Percentiles rank a stretch among this genome's conserved stretches.
These are phyloP conservation scores for Phalera bucephala DNA, from an alignment of 2,888 invertebrate species.

Conservation along the genomic window DNA sequence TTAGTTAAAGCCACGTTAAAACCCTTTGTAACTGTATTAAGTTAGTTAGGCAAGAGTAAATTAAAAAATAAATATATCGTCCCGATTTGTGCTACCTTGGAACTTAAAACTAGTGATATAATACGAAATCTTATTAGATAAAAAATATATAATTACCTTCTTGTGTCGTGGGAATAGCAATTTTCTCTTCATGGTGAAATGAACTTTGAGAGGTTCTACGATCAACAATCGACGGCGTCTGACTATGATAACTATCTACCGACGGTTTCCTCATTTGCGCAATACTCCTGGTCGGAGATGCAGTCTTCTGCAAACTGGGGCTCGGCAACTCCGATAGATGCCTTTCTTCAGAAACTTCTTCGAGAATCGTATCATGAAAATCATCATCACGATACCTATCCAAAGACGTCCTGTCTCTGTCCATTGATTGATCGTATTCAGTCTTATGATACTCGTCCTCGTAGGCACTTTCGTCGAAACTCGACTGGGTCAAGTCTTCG, in stretches of 20 bases:
- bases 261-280: conserved; percentile 68
- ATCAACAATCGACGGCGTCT: conserved; percentile 70
- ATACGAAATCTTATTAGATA: too few species aligned
- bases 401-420: conserved; percentile 67
- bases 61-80: too few species aligned
- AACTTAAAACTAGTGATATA: too few species aligned
- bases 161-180: conserved; percentile 63
- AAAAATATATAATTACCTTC: conserved; percentile 63
- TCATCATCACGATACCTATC: conserved; percentile 75
- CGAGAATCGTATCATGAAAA: conserved; percentile 65
- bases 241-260: conserved; percentile 75
- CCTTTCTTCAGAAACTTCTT: conserved; percentile 62
- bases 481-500: conserved; percentile 65
- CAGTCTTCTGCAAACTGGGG: conserved; percentile 62
- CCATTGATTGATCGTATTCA: conserved; percentile 73
- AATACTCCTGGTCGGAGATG: conserved; percentile 67
- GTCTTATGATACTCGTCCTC: conserved; percentile 80
- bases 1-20: too few species aligned
- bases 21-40: too few species aligned
- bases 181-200: conserved; percentile 82
- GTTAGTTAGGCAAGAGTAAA: too few species aligned
- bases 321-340: conserved; percentile 55
- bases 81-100: too few species aligned
- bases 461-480: conserved; percentile 81
- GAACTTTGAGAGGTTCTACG: conserved; percentile 76